Base-by-base conservation (phyloP, 2,797 vertebrate genomes). In the Rhodeus uyekii region DNA sequence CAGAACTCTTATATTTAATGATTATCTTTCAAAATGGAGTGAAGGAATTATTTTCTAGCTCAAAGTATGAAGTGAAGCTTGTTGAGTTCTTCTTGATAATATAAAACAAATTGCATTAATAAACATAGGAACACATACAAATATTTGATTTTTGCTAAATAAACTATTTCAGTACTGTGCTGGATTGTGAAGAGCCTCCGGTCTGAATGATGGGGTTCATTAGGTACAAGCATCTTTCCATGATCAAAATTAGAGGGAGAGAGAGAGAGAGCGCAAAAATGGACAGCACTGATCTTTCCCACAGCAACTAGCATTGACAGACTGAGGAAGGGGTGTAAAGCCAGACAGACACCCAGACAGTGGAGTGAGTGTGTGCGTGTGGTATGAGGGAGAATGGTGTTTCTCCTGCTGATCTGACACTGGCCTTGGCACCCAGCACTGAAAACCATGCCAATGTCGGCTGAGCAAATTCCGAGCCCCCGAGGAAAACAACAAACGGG, bases 301-400 rank as follows among this genome's bases (percentile, higher is more conserved):
- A 81, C 42, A 86, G 74, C 80, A 78, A 85, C 61, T 76, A 79
- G 81, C 78, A 83, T n/a, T 60, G 74, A 85, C 80, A 85, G 80
- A 84, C 19, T n/a, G 71, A 76, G 61, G 73, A 80, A 83, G 74
- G 67, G 81, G 68, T 78, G 55, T 76, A 87, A 78, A 84, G 81
- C 79, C 76, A 87, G 85, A 87, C 84, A 86, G 87, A 88, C 85
- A 84, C 71, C 82, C 87, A 88, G 87, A 88, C 87, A 86, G 87
- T 72, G 68, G 64, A 82, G 77, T 78, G 84, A 75, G 84, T 81
- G 76, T 80, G 83, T 68, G 82, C 60, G 81, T 73, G 82, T 74
- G 67, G 50, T 76, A 63, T 39, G 29, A 76, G 73, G 63, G 50
- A 76, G 64, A 76, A 81, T 76, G 78, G 81, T 83, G 85, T 84